Evolutionary conservation across 2,888 invertebrate species (phyloP).

Genomic region (Nomada hirtipes): DNA sequence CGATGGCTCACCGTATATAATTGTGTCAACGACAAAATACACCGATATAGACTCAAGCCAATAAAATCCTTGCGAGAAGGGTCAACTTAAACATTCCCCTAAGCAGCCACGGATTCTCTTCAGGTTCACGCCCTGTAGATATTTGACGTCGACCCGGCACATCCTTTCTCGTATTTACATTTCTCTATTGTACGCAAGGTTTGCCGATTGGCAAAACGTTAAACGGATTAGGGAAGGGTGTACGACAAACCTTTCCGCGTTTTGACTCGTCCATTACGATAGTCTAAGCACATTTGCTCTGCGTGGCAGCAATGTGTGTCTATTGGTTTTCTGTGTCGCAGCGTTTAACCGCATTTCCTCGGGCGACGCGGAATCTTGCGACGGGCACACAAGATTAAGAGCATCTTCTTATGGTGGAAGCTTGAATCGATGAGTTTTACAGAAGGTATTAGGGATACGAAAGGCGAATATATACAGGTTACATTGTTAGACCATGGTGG

Average conservation of each 20-base stretch:
- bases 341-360: slow-evolving; percentile 29
- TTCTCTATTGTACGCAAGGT: slow-evolving; percentile 26
- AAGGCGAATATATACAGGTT: not conserved
- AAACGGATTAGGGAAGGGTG: slow-evolving; percentile 59
- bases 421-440: not conserved
- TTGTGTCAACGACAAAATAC: not conserved
- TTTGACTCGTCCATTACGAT: slow-evolving; percentile 55
- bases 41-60: slow-evolving; percentile 8
- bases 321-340: slow-evolving; percentile 36
- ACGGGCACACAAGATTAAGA: too few species aligned
- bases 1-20: not conserved
- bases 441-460: not conserved
- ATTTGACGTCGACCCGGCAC: slow-evolving; percentile 56
- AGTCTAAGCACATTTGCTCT: not conserved
- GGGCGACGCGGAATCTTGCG: slow-evolving; percentile 12
- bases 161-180: slow-evolving; percentile 60
- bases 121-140: slow-evolving; percentile 50
- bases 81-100: slow-evolving; percentile 12
- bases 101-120: not conserved
- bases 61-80: slow-evolving; percentile 40
- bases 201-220: slow-evolving; percentile 36
- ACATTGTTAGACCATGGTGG: too few species aligned
- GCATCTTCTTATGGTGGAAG: not conserved
- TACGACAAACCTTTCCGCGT: slow-evolving; percentile 50
- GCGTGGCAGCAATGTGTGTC: slow-evolving; percentile 16